These are phyloP conservation scores for Magallana nippona DNA, from an alignment of 2,888 invertebrate species.

Conservation along the genomic window DNA sequence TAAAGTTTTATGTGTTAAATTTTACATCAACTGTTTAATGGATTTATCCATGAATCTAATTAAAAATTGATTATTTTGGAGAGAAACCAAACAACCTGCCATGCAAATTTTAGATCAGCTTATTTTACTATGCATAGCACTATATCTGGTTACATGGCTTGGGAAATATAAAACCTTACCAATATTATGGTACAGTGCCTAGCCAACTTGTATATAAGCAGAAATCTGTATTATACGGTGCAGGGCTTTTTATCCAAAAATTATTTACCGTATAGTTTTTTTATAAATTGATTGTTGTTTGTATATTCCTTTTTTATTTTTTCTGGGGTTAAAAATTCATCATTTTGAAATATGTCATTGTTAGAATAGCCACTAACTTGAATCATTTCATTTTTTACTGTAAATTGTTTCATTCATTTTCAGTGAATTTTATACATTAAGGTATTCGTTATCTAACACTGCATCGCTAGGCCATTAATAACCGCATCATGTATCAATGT, in stretches of 20 bases:
- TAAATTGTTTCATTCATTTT: conserved; percentile 15
- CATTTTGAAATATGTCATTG: not conserved
- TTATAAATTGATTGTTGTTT: not conserved
- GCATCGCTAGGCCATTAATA: too few species aligned
- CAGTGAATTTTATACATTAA: conserved; percentile 29
- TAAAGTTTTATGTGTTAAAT: too few species aligned
- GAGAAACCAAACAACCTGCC: not conserved
- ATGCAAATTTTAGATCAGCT: not conserved
- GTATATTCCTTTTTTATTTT: too few species aligned
- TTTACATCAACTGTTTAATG: too few species aligned
- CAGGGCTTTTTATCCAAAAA: too few species aligned
- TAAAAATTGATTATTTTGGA: not conserved
- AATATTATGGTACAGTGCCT: not conserved
- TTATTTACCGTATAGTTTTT: too few species aligned
- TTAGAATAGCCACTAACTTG: not conserved
- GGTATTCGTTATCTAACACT: not conserved
- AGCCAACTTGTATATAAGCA: not conserved
- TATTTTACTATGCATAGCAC: conserved; percentile 19
- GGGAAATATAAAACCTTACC: not conserved
- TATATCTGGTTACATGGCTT: not conserved
- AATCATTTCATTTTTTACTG: not conserved
- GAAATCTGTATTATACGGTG: not conserved
- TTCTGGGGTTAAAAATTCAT: too few species aligned
- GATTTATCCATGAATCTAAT: too few species aligned
- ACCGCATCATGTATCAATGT: too few species aligned